phyloP scores from a whole-genome alignment of 2,888 invertebrate species.

The Acanthopleura granulata region DNA sequence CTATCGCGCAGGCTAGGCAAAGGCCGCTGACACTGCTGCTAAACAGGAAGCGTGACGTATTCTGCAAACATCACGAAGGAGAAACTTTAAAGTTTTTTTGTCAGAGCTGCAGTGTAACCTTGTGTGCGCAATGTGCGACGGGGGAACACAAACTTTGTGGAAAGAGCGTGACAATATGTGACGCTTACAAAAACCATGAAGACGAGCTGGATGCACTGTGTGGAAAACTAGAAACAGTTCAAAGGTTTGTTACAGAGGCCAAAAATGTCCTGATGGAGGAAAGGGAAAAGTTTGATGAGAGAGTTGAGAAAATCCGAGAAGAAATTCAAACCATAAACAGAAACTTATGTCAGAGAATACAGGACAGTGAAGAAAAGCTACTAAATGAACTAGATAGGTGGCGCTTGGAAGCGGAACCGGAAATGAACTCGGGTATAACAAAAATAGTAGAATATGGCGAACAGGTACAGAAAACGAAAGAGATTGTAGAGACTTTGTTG shows the following conservation, averaged over 20 bases:
- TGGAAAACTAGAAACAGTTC: conserved; percentile 6
- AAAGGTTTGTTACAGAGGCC: neutral
- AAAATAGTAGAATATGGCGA: conserved; percentile 40
- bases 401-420: conserved; percentile 32
- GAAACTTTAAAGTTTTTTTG: conserved; percentile 48
- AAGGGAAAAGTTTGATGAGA: conserved; percentile 36
- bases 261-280: neutral
- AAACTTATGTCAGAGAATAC: conserved; percentile 42
- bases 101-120: conserved; percentile 46
- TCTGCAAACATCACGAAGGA: conserved; percentile 45
- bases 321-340: conserved; percentile 44
- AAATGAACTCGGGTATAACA: conserved; percentile 35
- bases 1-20: conserved; percentile 44
- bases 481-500: conserved; percentile 46
- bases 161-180: conserved; percentile 47
- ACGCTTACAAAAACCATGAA: conserved; percentile 47
- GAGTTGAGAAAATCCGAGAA: conserved; percentile 43
- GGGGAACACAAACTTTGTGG: conserved; percentile 49
- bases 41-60: conserved; percentile 46
- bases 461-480: conserved; percentile 42
- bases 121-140: conserved; percentile 53
- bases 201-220: conserved; percentile 33
- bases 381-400: conserved; percentile 40
- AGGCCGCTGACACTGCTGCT: conserved; percentile 46
- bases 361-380: conserved; percentile 42